Conservation (phyloP, 2,888 invertebrate species). For the Rhingia rostrata region DNA sequence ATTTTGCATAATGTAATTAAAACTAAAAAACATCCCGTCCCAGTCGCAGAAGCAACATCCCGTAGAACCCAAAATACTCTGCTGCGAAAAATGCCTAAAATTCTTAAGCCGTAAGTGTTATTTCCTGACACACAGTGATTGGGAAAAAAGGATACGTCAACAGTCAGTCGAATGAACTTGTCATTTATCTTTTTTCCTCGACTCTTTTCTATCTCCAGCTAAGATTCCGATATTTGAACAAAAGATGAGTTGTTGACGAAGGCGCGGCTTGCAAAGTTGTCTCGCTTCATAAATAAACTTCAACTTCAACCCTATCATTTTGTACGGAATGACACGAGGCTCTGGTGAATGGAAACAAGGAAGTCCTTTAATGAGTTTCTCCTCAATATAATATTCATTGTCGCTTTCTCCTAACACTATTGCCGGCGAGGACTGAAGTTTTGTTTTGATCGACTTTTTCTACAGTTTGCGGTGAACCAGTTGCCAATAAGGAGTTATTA, state of each 20-base stretch:
- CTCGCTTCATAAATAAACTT: slow-evolving; percentile 45
- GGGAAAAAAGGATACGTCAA: slow-evolving; percentile 29
- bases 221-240: slow-evolving; percentile 52
- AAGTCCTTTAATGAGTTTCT: slow-evolving; percentile 61
- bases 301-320: slow-evolving; percentile 14
- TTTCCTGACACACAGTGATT: slow-evolving; percentile 22
- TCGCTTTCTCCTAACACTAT: slow-evolving; percentile 27
- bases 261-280: slow-evolving; percentile 13
- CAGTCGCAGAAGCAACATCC: not conserved
- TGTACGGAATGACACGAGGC: not conserved
- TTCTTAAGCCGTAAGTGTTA: slow-evolving; percentile 11
- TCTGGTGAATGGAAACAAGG: slow-evolving; percentile 35
- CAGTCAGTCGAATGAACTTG: slow-evolving; percentile 54
- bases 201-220: slow-evolving; percentile 4
- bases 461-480: not conserved
- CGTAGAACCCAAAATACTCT: not conserved
- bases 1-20: slow-evolving; percentile 33
- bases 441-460: slow-evolving; percentile 56
- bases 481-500: slow-evolving; percentile 44
- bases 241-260: slow-evolving; percentile 41
- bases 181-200: slow-evolving; percentile 41
- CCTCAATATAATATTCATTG: slow-evolving; percentile 58
- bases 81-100: not conserved
- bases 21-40: slow-evolving; percentile 26
- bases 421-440: slow-evolving; percentile 19